Conservation (phyloP, 2,797 vertebrate species). For the Darevskia mixta region DNA sequence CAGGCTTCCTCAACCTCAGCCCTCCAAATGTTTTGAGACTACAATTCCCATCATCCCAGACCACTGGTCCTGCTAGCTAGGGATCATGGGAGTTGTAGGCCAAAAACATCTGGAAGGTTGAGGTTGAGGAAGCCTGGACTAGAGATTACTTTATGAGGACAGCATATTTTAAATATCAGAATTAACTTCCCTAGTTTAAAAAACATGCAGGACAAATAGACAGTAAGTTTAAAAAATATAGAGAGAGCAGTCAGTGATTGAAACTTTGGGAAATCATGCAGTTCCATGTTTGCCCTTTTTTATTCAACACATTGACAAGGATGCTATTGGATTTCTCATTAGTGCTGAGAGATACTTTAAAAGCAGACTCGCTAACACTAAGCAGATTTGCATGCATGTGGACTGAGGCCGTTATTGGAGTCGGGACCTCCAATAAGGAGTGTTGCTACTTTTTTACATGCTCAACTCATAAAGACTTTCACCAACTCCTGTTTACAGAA, state of each 20-base stretch:
- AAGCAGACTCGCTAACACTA: neutral
- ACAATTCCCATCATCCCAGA: too few species aligned
- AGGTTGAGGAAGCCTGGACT: neutral
- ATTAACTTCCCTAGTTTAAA: conserved; percentile 19
- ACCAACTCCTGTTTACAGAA: neutral
- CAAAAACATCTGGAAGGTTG: too few species aligned
- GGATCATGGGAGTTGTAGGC: too few species aligned
- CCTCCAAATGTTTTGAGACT: too few species aligned
- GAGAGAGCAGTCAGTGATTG: neutral
- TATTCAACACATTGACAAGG: neutral
- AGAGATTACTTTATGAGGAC: neutral
- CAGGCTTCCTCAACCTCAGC: conserved; percentile 2
- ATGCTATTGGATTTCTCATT: conserved; percentile 7
- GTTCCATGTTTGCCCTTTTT: neutral
- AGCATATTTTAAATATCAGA: conserved; percentile 42
- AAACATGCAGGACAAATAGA: neutral
- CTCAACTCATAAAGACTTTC: neutral
- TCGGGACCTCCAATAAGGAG: neutral
- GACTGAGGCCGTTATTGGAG: neutral
- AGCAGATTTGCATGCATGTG: neutral
- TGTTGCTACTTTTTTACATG: neutral
- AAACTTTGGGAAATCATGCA: conserved; percentile 17
- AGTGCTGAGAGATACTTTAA: conserved; percentile 54
- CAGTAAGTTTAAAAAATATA: conserved; percentile 7
- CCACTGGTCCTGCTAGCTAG: too few species aligned